These are phyloP conservation scores for Myanophis thanlyinensis DNA, from an alignment of 2,113 vertebrate genomes.

Conservation along the genomic window DNA sequence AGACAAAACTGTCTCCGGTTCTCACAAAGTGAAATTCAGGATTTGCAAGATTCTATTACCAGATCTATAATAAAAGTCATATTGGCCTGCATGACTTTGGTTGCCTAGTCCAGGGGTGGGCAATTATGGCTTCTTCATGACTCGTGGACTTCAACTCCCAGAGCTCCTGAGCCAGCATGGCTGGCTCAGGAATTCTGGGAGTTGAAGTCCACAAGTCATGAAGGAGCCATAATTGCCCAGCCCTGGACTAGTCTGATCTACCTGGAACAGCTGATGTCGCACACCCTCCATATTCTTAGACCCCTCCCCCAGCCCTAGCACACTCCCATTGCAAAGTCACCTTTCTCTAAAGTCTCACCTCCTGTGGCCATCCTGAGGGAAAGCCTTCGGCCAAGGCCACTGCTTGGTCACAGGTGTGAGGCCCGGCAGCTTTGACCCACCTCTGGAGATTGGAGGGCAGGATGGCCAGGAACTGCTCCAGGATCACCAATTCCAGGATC, in stretches of 20 bases:
- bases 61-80: background rate
- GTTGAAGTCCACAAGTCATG: too few relatives aligned
- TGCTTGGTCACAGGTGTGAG: background rate
- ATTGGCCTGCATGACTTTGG: background rate
- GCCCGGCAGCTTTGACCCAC: background rate
- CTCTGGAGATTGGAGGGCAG: background rate
- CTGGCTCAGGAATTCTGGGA: too few relatives aligned
- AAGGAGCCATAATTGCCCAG: too few relatives aligned
- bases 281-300: background rate
- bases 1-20: too few relatives aligned
- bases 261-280: background rate
- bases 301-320: background rate
- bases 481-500: conserved; percentile 19
- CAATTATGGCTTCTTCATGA: too few relatives aligned
- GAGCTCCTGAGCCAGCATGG: too few relatives aligned
- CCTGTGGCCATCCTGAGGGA: background rate
- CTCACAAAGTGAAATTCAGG: background rate
- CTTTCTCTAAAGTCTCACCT: background rate
- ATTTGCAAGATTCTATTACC: background rate
- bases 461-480: conserved; percentile 26
- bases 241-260: too few relatives aligned
- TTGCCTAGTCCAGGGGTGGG: too few relatives aligned
- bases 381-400: conserved; percentile 16
- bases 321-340: background rate
- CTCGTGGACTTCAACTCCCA: too few relatives aligned